Conservation (phyloP, 2,888 invertebrate species). For the Heliconius cydno region DNA sequence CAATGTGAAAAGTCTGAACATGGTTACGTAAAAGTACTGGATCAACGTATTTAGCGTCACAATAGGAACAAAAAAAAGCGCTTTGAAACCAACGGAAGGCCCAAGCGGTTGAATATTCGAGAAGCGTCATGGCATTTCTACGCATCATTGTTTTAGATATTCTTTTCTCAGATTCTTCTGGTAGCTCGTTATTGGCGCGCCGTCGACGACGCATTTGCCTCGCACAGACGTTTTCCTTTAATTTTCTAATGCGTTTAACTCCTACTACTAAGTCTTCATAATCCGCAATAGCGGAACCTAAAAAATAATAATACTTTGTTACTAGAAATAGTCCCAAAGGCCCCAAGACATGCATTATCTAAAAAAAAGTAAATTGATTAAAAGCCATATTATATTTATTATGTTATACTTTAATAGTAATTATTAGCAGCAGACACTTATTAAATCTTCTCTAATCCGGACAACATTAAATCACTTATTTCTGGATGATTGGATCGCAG, state of each 20-base stretch:
- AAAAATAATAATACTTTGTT: constrained; percentile 63
- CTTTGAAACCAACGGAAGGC: constrained; percentile 76
- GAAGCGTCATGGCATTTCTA: constrained; percentile 68
- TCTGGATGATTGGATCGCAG: constrained; percentile 59
- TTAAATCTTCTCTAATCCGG: constrained; percentile 17
- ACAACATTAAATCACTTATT: constrained; percentile 43
- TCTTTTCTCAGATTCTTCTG: constrained; percentile 73
- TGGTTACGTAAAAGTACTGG: constrained; percentile 63
- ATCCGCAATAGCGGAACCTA: constrained; percentile 72
- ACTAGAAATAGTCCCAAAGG: constrained; percentile 35
- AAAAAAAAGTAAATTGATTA: background rate
- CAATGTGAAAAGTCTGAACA: constrained; percentile 59
- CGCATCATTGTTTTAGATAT: constrained; percentile 78
- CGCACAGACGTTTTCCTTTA: constrained; percentile 74
- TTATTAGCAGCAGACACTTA: background rate
- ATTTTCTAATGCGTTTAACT: constrained; percentile 66
- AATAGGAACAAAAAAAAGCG: constrained; percentile 74
- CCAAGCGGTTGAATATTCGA: constrained; percentile 76
- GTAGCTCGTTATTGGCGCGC: constrained; percentile 73
- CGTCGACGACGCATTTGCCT: constrained; percentile 76
- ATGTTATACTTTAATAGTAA: background rate
- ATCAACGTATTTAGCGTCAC: constrained; percentile 69
- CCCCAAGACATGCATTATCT: constrained; percentile 33
- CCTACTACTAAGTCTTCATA: constrained; percentile 54
- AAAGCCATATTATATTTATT: constrained; percentile 4